A percentile compares a stretch with the other conserved stretches of the same genome.
phyloP scores from a whole-genome alignment of 1,140 invertebrate genomes.

The Drosophila repleta region DNA sequence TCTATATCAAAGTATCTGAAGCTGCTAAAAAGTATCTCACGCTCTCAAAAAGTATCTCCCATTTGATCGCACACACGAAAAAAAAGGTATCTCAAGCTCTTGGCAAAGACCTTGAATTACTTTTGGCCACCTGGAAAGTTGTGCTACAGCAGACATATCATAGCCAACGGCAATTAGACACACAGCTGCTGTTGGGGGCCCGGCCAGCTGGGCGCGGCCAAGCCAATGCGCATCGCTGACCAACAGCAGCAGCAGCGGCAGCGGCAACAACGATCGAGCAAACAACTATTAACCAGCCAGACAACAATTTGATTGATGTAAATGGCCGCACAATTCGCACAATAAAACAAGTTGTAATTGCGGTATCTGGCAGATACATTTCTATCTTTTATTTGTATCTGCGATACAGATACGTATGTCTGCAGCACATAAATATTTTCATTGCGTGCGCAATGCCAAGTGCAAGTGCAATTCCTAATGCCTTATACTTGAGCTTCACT shows the following conservation, averaged over 20 bases:
- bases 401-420: not conserved
- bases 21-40: no score
- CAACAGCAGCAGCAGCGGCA: conserved; percentile 10
- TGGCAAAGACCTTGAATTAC: no score
- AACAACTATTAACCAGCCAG: not conserved
- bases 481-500: conserved; percentile 28
- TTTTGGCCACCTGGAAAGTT: no score
- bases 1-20: no score
- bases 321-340: conserved; percentile 70
- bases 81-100: no score
- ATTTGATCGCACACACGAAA: no score
- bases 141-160: not conserved
- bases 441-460: conserved; percentile 22
- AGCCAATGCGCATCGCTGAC: conserved; percentile 48
- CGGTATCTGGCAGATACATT: conserved; percentile 39
- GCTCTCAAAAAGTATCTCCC: no score
- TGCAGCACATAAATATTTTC: not conserved
- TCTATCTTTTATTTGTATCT: conserved; percentile 52
- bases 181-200: not conserved
- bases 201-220: conserved; percentile 30
- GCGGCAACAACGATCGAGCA: conserved; percentile 11
- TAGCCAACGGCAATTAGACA: conserved; percentile 7
- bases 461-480: conserved; percentile 33
- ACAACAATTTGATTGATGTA: conserved; percentile 70
- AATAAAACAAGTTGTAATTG: conserved; percentile 73